A percentile compares a stretch with the other conserved stretches of the same genome.
Evolutionary conservation across 1,140 invertebrate species (phyloP).

Genomic region (Heliconius hewitsoni): DNA sequence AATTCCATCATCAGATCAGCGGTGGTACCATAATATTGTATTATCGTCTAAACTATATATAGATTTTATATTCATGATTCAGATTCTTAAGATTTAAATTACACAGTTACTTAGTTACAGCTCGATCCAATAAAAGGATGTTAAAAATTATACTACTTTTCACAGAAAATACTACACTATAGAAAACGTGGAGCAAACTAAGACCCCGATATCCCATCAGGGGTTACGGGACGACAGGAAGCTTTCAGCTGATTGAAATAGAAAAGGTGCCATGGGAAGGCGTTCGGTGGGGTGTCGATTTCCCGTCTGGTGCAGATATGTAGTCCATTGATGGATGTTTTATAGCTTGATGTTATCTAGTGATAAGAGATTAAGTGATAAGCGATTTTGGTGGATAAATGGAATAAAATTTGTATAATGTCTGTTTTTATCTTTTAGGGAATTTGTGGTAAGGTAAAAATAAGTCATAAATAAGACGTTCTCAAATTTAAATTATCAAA

Average conservation of each 20-base stretch:
- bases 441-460: too few relatives aligned
- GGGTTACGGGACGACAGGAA: constrained; percentile 47
- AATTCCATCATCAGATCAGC: too few relatives aligned
- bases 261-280: constrained; percentile 35
- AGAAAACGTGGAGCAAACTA: background rate
- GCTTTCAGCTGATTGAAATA: constrained; percentile 63
- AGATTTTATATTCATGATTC: too few relatives aligned
- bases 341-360: background rate
- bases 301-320: background rate
- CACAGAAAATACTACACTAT: background rate
- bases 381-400: background rate
- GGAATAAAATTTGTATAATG: background rate
- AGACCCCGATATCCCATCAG: constrained; percentile 22
- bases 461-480: too few relatives aligned
- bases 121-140: too few relatives aligned
- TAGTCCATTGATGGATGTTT: background rate
- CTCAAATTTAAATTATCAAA: too few relatives aligned
- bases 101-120: too few relatives aligned
- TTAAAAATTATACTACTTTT: too few relatives aligned
- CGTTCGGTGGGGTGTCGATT: constrained; percentile 45
- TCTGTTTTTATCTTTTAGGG: too few relatives aligned
- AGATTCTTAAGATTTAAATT: too few relatives aligned
- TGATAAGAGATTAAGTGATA: background rate
- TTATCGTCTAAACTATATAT: too few relatives aligned
- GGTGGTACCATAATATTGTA: too few relatives aligned